Evolutionary conservation across 2,113 vertebrate species (phyloP), one percentile per base, ranked within the genome.

Genomic region (Grantiella picta): DNA sequence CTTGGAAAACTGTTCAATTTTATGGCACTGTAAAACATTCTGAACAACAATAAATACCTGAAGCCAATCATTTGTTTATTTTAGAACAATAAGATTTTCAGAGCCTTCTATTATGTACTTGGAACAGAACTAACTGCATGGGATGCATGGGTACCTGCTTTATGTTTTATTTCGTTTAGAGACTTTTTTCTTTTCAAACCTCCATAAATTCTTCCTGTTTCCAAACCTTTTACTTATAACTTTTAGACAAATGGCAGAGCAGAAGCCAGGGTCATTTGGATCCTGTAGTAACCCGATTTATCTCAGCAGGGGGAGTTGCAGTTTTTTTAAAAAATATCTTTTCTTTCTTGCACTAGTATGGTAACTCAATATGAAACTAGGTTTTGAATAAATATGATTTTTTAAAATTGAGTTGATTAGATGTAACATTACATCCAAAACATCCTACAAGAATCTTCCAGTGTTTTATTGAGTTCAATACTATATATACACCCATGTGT

Each of bases 401-500:
- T 44, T 36, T 52, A 38, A 38, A 8, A 31, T 54, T 15, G 31
- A 45, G 11, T 27, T 38, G 10, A 54, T 77, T 25, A 73, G 42
- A 47, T 65, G 24, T 56, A 61, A 73, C 7, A 36, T 65, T 57
- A 49, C 12, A 50, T 36, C 50, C 18, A 59, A 86, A 85, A 16
- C 5, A 19, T n/a, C 50, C 33, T 73, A 52, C 10, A 56, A 35
- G 73, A 86, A 27, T 27, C 9, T 16, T 73, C 11, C 35, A 19
- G 3, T 45, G 47, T 73, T 40, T 11, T 65, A 68, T 24, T 59
- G 33, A 45, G 63, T 65, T 66, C 36, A 57, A 57, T 19, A 15
- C 11, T 23, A 0, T 45, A 27, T 52, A 4, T 24, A 5, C 64
- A 1, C 28, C 3, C 45, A 0, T 13, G 0, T 59, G 4, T 42